These are phyloP conservation scores for Nannospalax galili DNA, from an alignment of 2,113 vertebrate species.

Conservation along the genomic window DNA sequence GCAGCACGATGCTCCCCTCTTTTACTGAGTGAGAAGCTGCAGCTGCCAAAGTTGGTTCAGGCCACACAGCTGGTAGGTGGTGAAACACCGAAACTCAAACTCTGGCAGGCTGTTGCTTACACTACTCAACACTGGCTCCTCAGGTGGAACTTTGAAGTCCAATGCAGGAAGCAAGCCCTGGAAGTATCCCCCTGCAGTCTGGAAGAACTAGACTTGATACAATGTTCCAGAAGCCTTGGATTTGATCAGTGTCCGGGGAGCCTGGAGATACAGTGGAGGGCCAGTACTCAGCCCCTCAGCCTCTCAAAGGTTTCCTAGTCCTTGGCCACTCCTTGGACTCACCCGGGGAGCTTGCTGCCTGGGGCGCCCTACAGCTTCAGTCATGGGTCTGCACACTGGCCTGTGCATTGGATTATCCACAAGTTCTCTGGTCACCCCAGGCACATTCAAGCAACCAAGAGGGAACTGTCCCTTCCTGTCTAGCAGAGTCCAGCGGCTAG, in stretches of 20 bases:
- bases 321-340: background rate
- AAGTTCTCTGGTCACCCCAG: background rate
- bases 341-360: background rate
- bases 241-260: background rate
- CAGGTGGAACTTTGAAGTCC: background rate
- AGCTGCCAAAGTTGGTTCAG: background rate
- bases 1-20: background rate
- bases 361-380: background rate
- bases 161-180: background rate
- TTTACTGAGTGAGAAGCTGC: background rate
- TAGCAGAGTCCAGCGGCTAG: background rate
- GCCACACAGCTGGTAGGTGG: background rate
- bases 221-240: background rate
- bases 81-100: background rate
- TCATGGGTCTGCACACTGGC: background rate
- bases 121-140: accelerated
- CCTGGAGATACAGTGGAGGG: background rate
- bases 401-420: background rate
- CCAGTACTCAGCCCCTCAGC: accelerated
- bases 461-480: background rate
- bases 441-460: background rate
- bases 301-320: background rate
- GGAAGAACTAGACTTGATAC: background rate
- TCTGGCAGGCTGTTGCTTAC: background rate
- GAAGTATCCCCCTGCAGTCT: background rate